Evolutionary conservation across 2,888 invertebrate genomes (phyloP), one percentile per base, ranked within the genome.

Genomic region (Athripsodes cinereus): DNA sequence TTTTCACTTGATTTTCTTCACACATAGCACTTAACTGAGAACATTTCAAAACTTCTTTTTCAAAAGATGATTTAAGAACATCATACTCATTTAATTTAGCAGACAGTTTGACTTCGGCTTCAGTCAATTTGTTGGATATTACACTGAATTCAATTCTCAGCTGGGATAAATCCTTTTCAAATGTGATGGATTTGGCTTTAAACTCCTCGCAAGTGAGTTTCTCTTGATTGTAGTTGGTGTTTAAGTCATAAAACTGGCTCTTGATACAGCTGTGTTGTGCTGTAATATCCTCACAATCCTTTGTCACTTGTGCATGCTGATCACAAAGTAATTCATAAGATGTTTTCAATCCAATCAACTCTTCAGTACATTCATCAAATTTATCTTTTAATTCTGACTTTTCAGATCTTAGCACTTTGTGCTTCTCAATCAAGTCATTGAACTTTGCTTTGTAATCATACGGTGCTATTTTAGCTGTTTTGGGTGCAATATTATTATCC

Each of bases 381-480:
- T 77, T 77, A 44, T 81, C 80, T 66, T 76, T 74, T 34, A 82
- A 68, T 18, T 77, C 74, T 47, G 71, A 78, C 58, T 77, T 74
- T 65, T 83, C 80, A 52, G 69, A 72, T 66, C 81, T 82, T 11
- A 85, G 69, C 1, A 65, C 68, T 63, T 80, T 81, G 64, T 84
- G 78, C 68, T 85, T 85, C 59, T 83, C 82, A 16, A 77, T 68
- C 52, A 88, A 72, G 65, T 82, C 80, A 66, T 79, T 74, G 64
- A 82, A 83, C 52, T 86, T 79, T 22, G 84, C 84, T 69, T 87
- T 84, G 63, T 79, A 85, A 67, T 85, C 85, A 70, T 85, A 85
- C 0, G 84, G 76, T 6, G 82, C 76, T 52, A 82, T 81, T 62
- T 84, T 80, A 55, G 82, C 83, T 2, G 77, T 76, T 19, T 71